phyloP scores from a whole-genome alignment of 2,888 invertebrate genomes.

The Idaea straminata region DNA sequence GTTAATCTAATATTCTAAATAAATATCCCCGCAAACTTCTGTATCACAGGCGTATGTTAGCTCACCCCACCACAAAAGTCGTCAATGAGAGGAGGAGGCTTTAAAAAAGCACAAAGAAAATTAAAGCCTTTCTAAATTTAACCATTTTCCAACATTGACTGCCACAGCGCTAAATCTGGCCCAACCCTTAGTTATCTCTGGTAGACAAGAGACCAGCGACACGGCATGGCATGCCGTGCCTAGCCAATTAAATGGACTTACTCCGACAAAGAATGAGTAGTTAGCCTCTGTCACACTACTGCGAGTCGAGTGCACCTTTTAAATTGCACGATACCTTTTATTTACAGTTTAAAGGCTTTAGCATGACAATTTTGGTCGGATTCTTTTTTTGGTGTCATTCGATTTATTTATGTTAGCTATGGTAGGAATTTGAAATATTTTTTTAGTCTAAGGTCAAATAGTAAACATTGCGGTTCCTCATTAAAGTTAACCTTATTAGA shows the following conservation, averaged over 20 bases:
- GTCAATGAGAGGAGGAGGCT: neutral
- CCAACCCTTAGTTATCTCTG: conserved; percentile 41
- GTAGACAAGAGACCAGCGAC: conserved; percentile 30
- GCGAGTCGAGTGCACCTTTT: conserved; percentile 4
- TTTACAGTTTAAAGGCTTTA: neutral
- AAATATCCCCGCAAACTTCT: no score
- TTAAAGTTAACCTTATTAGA: no score
- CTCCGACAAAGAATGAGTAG: conserved; percentile 36
- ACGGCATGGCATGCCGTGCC: conserved; percentile 25
- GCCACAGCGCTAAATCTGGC: neutral
- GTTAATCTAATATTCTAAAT: no score
- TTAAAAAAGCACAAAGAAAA: neutral
- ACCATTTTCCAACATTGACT: neutral
- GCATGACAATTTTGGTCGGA: neutral
- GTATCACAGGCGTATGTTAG: no score
- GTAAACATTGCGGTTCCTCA: no score
- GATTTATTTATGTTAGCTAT: neutral
- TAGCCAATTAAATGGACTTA: conserved; percentile 49
- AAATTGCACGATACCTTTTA: conserved; percentile 5
- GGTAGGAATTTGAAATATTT: neutral
- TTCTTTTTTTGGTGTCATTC: neutral
- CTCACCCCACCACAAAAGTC: no score
- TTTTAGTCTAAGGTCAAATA: no score
- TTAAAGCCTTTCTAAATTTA: neutral
- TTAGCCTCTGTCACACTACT: conserved; percentile 30